Evolutionary conservation across 2,797 vertebrate species (phyloP).

Genomic region (Ceyx erithaca): DNA sequence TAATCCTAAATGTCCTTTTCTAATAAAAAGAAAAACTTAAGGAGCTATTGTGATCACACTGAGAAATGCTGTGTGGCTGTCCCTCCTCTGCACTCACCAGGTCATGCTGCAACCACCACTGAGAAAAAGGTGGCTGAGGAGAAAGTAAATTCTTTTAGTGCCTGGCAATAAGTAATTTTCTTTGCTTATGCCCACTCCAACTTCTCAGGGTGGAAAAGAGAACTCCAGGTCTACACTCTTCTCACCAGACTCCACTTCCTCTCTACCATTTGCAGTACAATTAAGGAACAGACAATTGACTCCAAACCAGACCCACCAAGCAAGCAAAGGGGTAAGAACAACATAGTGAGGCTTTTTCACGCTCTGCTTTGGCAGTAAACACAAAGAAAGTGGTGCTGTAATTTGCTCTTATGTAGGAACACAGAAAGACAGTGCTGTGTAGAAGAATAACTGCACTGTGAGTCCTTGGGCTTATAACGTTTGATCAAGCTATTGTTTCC

Average conservation of each 20-base stretch:
- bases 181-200: neutral
- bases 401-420: neutral
- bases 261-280: neutral
- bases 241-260: neutral
- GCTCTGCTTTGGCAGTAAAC: neutral
- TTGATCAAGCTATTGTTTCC: neutral
- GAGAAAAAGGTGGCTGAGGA: neutral
- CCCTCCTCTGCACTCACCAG: neutral
- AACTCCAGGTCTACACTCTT: neutral
- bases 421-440: neutral
- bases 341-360: neutral
- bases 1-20: neutral
- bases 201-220: neutral
- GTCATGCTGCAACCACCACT: fast-evolving
- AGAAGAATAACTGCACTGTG: neutral
- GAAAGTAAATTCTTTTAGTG: neutral
- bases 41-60: neutral
- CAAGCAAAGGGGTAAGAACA: neutral
- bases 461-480: neutral
- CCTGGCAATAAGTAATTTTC: fast-evolving
- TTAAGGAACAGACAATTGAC: neutral
- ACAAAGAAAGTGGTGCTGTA: neutral
- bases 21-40: neutral
- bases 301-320: neutral
- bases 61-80: neutral